These are phyloP conservation scores for Callimorpha dominula DNA, from an alignment of 2,888 invertebrate genomes.

Conservation along the genomic window DNA sequence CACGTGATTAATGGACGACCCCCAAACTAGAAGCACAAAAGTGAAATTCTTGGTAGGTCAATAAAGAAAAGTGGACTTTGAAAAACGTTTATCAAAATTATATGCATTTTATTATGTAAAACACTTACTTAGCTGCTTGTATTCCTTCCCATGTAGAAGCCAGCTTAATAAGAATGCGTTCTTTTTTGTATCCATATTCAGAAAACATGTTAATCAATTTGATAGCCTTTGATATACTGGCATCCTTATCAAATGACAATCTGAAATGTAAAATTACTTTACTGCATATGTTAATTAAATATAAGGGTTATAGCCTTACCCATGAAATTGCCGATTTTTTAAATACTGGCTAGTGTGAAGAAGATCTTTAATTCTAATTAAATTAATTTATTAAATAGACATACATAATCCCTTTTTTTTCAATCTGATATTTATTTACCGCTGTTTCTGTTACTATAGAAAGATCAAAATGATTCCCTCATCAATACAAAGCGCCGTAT, in stretches of 20 bases:
- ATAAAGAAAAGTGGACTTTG: too few species aligned
- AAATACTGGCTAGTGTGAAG: too few species aligned
- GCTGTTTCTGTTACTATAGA: too few species aligned
- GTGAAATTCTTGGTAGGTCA: too few species aligned
- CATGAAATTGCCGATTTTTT: neutral
- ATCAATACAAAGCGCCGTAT: too few species aligned
- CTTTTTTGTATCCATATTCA: conserved; percentile 95
- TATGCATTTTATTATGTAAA: neutral
- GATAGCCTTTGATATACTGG: conserved; percentile 95
- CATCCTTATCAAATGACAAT: conserved; percentile 97
- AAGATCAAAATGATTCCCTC: too few species aligned
- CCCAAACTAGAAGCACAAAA: too few species aligned
- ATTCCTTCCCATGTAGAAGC: conserved; percentile 99
- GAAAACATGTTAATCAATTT: conserved; percentile 96
- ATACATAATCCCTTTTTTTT: too few species aligned
- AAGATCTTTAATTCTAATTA: too few species aligned
- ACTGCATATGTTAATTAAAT: conserved; percentile 9
- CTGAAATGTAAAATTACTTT: conserved; percentile 77
- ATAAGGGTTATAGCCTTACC: neutral
- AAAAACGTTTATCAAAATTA: neutral
- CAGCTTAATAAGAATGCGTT: conserved; percentile 98
- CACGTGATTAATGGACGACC: too few species aligned
- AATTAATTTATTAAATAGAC: too few species aligned
- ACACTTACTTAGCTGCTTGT: conserved; percentile 95
- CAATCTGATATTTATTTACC: too few species aligned